Evolutionary conservation across 2,113 vertebrate genomes (phyloP).

Genomic region (Sturnus vulgaris): DNA sequence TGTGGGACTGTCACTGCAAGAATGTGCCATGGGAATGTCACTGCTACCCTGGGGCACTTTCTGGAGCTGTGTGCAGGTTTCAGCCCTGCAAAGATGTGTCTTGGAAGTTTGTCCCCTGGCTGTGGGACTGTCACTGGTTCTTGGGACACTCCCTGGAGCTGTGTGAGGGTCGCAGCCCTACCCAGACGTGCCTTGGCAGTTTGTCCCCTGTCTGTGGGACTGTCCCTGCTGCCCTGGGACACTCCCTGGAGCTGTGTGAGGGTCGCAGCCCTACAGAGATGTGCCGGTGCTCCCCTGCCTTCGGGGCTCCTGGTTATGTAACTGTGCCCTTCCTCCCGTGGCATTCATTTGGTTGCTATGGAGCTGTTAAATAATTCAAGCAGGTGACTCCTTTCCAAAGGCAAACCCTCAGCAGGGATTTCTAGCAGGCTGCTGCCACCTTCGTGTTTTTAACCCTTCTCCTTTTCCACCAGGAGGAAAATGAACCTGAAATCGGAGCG

Average conservation of each 20-base stretch:
- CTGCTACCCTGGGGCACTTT: too few relatives aligned
- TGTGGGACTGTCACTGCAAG: too few relatives aligned
- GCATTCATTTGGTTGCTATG: neutral
- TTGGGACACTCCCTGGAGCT: neutral
- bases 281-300: neutral
- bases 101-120: neutral
- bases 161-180: neutral
- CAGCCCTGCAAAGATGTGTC: neutral
- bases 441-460: neutral
- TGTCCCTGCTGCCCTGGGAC: neutral
- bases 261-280: neutral
- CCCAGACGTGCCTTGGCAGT: neutral
- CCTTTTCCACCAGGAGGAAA: constrained; percentile 64
- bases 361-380: neutral
- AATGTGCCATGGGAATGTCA: too few relatives aligned
- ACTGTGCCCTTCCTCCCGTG: neutral
- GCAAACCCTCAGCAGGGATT: neutral
- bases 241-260: neutral
- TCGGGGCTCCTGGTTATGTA: neutral
- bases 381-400: neutral
- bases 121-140: neutral
- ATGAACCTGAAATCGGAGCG: constrained; percentile 88
- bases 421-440: neutral
- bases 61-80: neutral
- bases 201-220: neutral